Evolutionary conservation across 2,797 vertebrate genomes (phyloP).

Genomic region (Lepus townsendii): DNA sequence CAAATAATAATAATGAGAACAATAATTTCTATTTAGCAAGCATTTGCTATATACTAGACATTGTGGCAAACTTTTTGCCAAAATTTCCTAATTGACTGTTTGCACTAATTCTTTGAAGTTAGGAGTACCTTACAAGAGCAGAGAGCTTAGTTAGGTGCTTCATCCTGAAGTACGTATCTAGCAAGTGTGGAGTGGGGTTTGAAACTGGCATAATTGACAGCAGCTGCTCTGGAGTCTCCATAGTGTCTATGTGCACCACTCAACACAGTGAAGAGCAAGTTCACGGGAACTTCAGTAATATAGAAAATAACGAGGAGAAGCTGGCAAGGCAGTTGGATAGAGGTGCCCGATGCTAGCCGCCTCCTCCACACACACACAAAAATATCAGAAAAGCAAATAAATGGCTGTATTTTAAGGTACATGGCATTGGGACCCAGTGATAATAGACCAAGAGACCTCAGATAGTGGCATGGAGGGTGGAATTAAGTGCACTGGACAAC

Average conservation of each 20-base stretch:
- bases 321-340: too few relatives aligned
- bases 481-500: too few relatives aligned
- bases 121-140: background rate
- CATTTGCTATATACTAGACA: background rate
- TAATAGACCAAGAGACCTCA: too few relatives aligned
- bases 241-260: background rate
- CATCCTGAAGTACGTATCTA: slow-evolving; percentile 1
- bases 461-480: too few relatives aligned
- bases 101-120: background rate
- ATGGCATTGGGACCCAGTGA: too few relatives aligned
- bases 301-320: background rate
- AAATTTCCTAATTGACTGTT: slow-evolving; percentile 21
- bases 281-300: background rate
- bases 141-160: background rate
- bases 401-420: too few relatives aligned
- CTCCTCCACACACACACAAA: too few relatives aligned
- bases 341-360: too few relatives aligned
- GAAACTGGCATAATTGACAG: background rate
- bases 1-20: background rate
- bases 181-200: background rate
- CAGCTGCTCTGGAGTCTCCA: background rate
- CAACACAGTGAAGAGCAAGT: background rate
- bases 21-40: slow-evolving; percentile 2
- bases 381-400: too few relatives aligned
- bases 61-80: background rate